Base-by-base conservation (phyloP, 2,888 invertebrate genomes). In the Phortica okadai region DNA sequence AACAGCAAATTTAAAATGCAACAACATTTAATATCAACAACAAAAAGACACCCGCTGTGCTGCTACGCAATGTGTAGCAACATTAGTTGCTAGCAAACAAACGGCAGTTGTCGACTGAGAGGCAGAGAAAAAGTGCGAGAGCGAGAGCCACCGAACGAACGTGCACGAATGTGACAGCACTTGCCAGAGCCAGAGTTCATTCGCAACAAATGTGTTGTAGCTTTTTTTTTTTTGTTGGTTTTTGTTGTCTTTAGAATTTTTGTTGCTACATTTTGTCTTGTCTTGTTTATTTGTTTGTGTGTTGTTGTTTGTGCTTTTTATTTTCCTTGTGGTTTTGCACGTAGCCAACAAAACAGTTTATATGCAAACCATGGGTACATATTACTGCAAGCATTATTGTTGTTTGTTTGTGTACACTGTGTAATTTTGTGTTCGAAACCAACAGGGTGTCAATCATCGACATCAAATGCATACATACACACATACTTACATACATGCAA, bases 201-300 rank as follows among this genome's bases (percentile, higher is more conserved):
- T 70, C 50, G 54, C 70, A 70, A 70, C 54, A 54, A 70, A 70
- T 70, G 33, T 33, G 33, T 33, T 66, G 14, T 54, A 54, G 70
- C n/a, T 11, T 25, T 41, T 66, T 10, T 66, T 33, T 25, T 66
- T 66, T 11, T 41, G 25, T 8, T 64, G 8, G 4, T 64, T 33
- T 14, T 16, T 14, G 16, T 64, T 6, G 25, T 64, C 21, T 59
- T 59, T 59, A 7, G 64, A 7, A 64, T 25, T 66, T 42, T 66
- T 14, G 42, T 66, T 42, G 42, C 6, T 41, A 11, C 41, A 66
- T 42, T 42, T 66, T 50, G 50, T 50, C 50, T 50, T 11, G 50
- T 8, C 62, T 21, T 62, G 21, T 25, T 62, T 62, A 21, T 21
- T 11, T 33, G 62, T 5, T 62, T 62, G 6, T 56, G 14, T 42